Evolutionary conservation across 1,140 invertebrate genomes (phyloP).

Genomic region (Lordiphosa collinella): DNA sequence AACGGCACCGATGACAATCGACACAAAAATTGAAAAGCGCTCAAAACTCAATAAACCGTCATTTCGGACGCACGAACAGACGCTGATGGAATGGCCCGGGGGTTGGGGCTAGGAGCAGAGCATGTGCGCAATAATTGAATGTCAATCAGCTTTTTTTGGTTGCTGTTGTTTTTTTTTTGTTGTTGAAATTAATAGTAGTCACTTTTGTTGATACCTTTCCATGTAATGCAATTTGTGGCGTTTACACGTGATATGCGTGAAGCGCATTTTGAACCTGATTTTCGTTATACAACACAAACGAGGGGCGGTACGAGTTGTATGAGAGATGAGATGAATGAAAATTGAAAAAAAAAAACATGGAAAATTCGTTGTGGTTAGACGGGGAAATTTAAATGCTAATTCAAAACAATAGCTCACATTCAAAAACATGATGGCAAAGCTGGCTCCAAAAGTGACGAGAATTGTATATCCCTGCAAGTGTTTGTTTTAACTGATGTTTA

Average conservation of each 20-base stretch:
- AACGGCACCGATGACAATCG: conserved; percentile 19
- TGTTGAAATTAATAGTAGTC: conserved; percentile 28
- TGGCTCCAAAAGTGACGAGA: no score
- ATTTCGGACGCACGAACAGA: not conserved
- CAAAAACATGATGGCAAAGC: no score
- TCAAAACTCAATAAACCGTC: conserved; percentile 29
- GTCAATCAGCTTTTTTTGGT: conserved; percentile 23
- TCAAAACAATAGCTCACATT: no score
- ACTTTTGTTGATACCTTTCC: conserved; percentile 22
- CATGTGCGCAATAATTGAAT: conserved; percentile 45
- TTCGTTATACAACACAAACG: conserved; percentile 33
- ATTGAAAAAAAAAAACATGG: not conserved
- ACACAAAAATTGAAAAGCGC: conserved; percentile 29
- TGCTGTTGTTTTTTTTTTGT: conserved; percentile 1
- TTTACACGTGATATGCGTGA: conserved; percentile 49
- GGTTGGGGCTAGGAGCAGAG: not conserved
- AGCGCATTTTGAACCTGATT: conserved; percentile 30
- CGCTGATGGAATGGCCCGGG: not conserved
- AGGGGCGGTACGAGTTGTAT: conserved; percentile 7
- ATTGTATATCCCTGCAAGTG: no score
- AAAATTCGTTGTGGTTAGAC: no score
- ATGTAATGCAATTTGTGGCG: conserved; percentile 49
- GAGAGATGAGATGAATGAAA: not conserved
- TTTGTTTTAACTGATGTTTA: no score
- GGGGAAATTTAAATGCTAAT: no score